These are phyloP conservation scores for Uloborus diversus DNA, from an alignment of 1,140 invertebrate species.

Conservation along the genomic window DNA sequence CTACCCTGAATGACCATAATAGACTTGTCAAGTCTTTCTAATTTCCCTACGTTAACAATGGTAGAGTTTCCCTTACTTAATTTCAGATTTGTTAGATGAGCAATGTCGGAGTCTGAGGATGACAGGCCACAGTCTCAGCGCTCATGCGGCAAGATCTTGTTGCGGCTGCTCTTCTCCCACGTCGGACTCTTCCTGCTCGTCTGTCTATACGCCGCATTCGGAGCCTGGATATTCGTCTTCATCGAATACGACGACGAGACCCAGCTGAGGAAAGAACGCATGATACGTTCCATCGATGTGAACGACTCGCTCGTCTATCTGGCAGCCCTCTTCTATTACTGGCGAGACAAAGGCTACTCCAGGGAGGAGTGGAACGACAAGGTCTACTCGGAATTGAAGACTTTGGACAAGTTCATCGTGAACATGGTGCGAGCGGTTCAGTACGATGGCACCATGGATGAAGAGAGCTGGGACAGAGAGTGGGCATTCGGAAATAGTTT, in stretches of 20 bases:
- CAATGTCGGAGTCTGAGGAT: neutral
- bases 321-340: conserved; percentile 59
- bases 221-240: conserved; percentile 59
- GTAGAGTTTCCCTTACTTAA: too few relatives aligned
- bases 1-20: too few relatives aligned
- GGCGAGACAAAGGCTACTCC: conserved; percentile 52
- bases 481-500: conserved; percentile 61
- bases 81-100: too few relatives aligned
- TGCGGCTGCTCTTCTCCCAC: conserved; percentile 60
- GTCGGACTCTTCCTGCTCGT: conserved; percentile 61
- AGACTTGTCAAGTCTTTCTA: too few relatives aligned
- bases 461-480: conserved; percentile 58
- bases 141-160: conserved; percentile 49
- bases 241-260: conserved; percentile 55
- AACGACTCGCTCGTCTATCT: conserved; percentile 60
- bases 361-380: conserved; percentile 34
- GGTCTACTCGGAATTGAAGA: conserved; percentile 56
- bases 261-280: conserved; percentile 29
- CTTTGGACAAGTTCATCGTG: conserved; percentile 60
- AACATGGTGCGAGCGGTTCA: conserved; percentile 41
- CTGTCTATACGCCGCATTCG: conserved; percentile 55
- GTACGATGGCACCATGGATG: conserved; percentile 60
- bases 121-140: neutral
- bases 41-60: too few relatives aligned
- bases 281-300: conserved; percentile 53